Conservation (phyloP, 2,797 vertebrate genomes). For the Falco peregrinus region DNA sequence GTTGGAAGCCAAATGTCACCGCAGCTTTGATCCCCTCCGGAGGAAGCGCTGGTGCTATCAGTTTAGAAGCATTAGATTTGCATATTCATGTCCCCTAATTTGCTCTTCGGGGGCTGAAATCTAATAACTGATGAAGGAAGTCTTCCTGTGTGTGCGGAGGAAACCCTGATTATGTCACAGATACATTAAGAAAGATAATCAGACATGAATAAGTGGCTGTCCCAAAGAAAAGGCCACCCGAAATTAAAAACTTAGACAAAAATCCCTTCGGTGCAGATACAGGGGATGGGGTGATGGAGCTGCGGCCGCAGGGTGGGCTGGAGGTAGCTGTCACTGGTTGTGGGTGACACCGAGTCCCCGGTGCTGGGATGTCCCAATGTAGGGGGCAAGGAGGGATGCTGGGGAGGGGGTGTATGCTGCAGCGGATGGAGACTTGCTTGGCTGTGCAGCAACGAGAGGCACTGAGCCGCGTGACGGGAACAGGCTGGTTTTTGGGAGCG, state of each 20-base stretch:
- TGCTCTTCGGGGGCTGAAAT: conserved; percentile 28
- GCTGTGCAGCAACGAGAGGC: accelerated
- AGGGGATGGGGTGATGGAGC: not conserved
- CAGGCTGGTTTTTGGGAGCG: not conserved
- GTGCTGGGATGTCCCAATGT: not conserved
- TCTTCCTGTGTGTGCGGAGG: conserved; percentile 1
- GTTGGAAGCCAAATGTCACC: conserved; percentile 41
- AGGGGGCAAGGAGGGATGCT: not conserved
- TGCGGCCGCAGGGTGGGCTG: not conserved
- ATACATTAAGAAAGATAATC: not conserved
- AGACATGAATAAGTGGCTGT: not conserved
- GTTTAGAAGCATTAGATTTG: conserved; percentile 38
- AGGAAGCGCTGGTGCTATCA: not conserved
- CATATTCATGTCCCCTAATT: conserved; percentile 61
- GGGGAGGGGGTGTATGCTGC: not conserved
- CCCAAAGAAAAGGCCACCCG: not conserved
- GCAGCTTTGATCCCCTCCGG: not conserved
- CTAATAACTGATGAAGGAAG: conserved; percentile 30
- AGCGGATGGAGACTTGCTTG: not conserved
- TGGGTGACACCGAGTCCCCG: accelerated
- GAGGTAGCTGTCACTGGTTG: accelerated
- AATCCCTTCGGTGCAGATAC: not conserved
- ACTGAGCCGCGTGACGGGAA: accelerated
- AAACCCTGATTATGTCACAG: conserved; percentile 19
- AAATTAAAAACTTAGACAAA: not conserved